Evolutionary conservation across 2,888 invertebrate species (phyloP).

Genomic region (Pristionchus entomophagus): DNA sequence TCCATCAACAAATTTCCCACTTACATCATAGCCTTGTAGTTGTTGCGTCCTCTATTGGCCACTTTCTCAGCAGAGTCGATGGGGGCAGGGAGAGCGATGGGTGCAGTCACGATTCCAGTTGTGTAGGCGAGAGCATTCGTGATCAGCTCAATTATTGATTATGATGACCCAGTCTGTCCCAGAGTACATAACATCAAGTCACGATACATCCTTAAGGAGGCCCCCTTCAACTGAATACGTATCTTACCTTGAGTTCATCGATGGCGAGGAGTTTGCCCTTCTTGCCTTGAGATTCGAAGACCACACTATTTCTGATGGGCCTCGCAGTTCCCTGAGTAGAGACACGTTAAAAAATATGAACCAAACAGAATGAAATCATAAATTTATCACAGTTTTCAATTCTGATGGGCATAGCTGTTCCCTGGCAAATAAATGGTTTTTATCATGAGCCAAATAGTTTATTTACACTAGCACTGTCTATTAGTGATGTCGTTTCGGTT

Average conservation of each 20-base stretch:
- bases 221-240: no score
- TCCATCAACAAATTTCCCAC: slow-evolving; percentile 6
- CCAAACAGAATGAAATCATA: no score
- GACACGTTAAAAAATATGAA: neutral
- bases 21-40: slow-evolving; percentile 56
- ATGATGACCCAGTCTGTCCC: no score
- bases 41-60: slow-evolving; percentile 58
- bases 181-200: no score
- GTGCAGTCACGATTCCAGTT: slow-evolving; percentile 45
- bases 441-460: no score
- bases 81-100: slow-evolving; percentile 26
- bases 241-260: slow-evolving; percentile 44
- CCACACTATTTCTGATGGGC: slow-evolving; percentile 28
- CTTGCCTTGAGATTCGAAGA: neutral
- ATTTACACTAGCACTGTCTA: no score
- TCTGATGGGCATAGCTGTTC: no score
- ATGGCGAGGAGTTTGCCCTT: neutral
- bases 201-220: no score
- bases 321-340: slow-evolving; percentile 41
- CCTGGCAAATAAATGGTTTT: no score
- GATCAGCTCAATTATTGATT: neutral
- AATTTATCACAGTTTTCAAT: no score
- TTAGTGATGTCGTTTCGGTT: no score
- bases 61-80: slow-evolving; percentile 58
- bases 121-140: slow-evolving; percentile 20